These are phyloP conservation scores for Epizoanthus rinbou DNA, from an alignment of 92 coral and sea anemone genomes.

Conservation along the genomic window DNA sequence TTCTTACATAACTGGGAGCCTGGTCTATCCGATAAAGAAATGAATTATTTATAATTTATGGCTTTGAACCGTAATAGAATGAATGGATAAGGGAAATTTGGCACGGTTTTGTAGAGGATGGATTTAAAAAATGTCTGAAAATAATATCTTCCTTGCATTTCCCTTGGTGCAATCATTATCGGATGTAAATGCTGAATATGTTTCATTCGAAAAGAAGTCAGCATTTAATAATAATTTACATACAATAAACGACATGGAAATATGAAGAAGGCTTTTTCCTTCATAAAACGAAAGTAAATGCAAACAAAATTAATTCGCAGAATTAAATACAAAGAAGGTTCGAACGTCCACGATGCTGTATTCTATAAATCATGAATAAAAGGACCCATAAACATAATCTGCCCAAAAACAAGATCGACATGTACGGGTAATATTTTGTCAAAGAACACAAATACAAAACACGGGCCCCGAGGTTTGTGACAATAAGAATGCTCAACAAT, in stretches of 20 bases:
- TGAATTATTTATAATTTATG: conserved; percentile 28
- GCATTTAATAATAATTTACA: no score
- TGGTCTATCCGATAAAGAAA: background rate
- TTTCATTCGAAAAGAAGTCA: no score
- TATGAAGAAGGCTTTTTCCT: no score
- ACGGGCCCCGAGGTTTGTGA: background rate
- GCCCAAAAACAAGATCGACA: background rate
- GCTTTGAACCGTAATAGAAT: conserved; percentile 26
- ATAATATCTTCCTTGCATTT: background rate
- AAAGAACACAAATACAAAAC: conserved; percentile 36
- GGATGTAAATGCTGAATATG: no score
- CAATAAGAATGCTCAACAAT: background rate
- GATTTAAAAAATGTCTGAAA: background rate
- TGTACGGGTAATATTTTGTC: conserved; percentile 18
- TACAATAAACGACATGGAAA: no score
- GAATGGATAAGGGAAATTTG: background rate
- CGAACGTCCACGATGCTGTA: background rate
- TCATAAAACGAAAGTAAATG: no score
- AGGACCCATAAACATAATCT: conserved; percentile 1
- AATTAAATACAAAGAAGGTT: no score
- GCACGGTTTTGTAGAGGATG: background rate
- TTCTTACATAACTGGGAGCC: background rate
- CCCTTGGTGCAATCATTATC: no score
- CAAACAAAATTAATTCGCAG: no score
- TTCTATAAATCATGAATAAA: background rate